Conservation (phyloP, 1,140 invertebrate species). For the Penaeus indicus region DNA sequence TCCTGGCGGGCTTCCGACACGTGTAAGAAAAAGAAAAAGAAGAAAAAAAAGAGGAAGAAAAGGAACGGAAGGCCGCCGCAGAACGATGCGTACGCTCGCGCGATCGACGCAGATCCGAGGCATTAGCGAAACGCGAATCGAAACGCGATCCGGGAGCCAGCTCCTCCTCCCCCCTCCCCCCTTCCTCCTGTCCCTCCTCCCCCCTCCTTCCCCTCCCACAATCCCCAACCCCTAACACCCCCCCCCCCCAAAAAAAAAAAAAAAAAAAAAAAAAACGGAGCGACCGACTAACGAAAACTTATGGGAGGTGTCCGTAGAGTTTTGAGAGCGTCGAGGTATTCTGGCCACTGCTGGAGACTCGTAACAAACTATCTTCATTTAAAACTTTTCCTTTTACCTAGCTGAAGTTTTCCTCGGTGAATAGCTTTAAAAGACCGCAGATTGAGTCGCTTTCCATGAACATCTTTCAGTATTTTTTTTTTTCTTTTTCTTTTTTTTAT, state of each 20-base stretch:
- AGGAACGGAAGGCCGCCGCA: too few relatives aligned
- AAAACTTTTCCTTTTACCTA: slow-evolving; percentile 64
- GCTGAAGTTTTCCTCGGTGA: slow-evolving; percentile 62
- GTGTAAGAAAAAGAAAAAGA: too few relatives aligned
- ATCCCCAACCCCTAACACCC: too few relatives aligned
- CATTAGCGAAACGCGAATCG: too few relatives aligned
- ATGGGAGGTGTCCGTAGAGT: neutral
- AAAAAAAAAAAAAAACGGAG: neutral
- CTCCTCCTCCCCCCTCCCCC: too few relatives aligned
- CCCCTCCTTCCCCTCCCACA: too few relatives aligned
- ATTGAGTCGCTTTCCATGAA: slow-evolving; percentile 61
- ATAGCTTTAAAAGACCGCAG: slow-evolving; percentile 61
- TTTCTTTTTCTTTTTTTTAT: neutral
- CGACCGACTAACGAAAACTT: slow-evolving; percentile 37
- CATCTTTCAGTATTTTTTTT: slow-evolving; percentile 55
- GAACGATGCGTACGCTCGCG: too few relatives aligned
- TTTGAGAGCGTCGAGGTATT: neutral
- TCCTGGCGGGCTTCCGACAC: too few relatives aligned
- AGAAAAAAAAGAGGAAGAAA: too few relatives aligned
- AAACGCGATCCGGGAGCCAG: too few relatives aligned
- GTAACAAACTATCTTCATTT: slow-evolving; percentile 64
- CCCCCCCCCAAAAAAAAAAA: neutral
- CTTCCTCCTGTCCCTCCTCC: too few relatives aligned
- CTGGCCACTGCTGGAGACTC: slow-evolving; percentile 49
- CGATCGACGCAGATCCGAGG: too few relatives aligned